Base-by-base conservation (phyloP, 2,888 invertebrate genomes). In the Volucella zonaria region DNA sequence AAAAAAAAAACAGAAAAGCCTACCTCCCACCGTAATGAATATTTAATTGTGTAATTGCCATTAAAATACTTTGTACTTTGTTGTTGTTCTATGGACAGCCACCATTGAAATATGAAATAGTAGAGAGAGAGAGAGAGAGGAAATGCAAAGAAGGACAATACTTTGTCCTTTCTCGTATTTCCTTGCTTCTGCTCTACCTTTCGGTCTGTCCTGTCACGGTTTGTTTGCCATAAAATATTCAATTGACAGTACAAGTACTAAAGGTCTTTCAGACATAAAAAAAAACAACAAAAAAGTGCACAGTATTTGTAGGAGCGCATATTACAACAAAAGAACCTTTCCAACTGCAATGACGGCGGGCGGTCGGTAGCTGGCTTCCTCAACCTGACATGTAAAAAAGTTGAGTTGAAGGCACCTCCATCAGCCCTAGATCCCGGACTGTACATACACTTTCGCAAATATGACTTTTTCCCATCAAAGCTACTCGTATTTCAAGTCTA, bases 381-480 rank as follows among this genome's bases (percentile, higher is more conserved):
- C 62, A 66, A 81, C 81, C 75, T 66, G 70, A 54, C 15, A 31
- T 15, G 47, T 47, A 42, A 52, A 58, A n/a, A 47, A 70, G 82
- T 78, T 64, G 73, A 64, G 49, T 64, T 70, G 62, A 52, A 62
- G 64, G 51, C 56, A 23, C 43, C 76, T 31, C 58, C 43, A 49
- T 40, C 15, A 59, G 40, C 18, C 51, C 58, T 56, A 31, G 56
- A 67, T 64, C 42, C 40, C 23, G 68, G 62, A 73, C 74, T 74
- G 38, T 8, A 91, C 92, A 88, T 89, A 93, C 90, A 93, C 93
- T 88, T 31, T 94, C 93, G 76, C 77, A 80, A 87, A 86, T 81
- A 73, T 43, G 40, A 31, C 31, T 31, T 31, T 31, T 31, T 66
- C 73, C 58, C 47, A 76, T 58, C 51, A 11, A 58, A 12, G 43